Conservation (phyloP, 2,888 invertebrate genomes). For the Choreutis nemorana region DNA sequence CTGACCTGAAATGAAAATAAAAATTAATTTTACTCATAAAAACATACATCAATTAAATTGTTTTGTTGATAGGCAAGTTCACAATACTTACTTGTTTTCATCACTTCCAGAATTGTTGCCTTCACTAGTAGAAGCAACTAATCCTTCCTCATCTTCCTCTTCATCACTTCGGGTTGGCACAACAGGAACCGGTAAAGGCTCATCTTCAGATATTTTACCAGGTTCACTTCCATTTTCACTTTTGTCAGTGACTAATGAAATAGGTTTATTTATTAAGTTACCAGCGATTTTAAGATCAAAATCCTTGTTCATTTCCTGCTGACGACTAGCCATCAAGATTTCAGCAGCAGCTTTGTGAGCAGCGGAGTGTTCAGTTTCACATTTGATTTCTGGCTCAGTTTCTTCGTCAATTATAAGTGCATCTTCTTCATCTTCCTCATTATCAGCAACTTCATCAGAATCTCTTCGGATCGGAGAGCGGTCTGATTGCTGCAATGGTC, state of each 20-base stretch:
- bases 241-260: conserved; percentile 28
- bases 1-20: conserved; percentile 64
- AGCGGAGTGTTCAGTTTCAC: conserved; percentile 42
- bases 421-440: conserved; percentile 73
- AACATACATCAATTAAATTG: background rate
- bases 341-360: conserved; percentile 68
- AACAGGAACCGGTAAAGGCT: conserved; percentile 74
- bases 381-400: conserved; percentile 32
- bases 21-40: conserved; percentile 3
- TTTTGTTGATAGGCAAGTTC: background rate
- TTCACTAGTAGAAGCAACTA: conserved; percentile 83
- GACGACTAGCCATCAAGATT: conserved; percentile 60
- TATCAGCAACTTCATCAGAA: conserved; percentile 67
- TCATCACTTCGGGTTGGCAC: conserved; percentile 57
- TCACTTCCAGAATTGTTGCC: conserved; percentile 86
- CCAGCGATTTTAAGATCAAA: conserved; percentile 65
- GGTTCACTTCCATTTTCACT: conserved; percentile 52
- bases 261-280: conserved; percentile 63
- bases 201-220: background rate
- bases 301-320: conserved; percentile 54
- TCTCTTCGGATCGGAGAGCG: conserved; percentile 45
- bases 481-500: conserved; percentile 54
- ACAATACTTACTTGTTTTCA: conserved; percentile 71
- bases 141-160: conserved; percentile 81
- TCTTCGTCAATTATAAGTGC: conserved; percentile 75